Conservation (phyloP, 1,140 invertebrate species). For the Araneus ventricosus region DNA sequence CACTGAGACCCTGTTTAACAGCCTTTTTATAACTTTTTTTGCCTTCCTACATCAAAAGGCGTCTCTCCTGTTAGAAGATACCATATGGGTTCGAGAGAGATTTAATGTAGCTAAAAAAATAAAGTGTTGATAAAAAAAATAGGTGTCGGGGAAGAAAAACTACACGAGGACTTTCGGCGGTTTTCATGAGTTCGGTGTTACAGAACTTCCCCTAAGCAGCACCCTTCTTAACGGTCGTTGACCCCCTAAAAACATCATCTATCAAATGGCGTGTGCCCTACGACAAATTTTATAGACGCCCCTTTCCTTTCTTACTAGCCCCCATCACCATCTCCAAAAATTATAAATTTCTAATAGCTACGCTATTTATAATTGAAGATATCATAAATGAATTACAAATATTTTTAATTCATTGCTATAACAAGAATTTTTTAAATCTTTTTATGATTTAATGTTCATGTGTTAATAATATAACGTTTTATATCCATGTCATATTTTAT, state of each 20-base stretch:
- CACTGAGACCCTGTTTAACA: neutral
- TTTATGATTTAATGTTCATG: too few relatives aligned
- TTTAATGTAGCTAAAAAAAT: conserved; percentile 42
- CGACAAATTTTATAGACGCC: conserved; percentile 58
- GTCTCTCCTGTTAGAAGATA: conserved; percentile 24
- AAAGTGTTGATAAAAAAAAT: conserved; percentile 51
- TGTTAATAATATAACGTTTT: too few relatives aligned
- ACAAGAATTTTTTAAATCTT: too few relatives aligned
- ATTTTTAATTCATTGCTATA: neutral
- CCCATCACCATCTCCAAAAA: neutral
- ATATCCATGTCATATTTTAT: too few relatives aligned
- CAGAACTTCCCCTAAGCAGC: conserved; percentile 47
- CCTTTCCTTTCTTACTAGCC: neutral
- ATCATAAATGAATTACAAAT: too few relatives aligned
- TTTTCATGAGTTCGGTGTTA: conserved; percentile 59
- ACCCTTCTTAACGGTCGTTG: conserved; percentile 69
- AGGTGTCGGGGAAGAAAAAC: conserved; percentile 71
- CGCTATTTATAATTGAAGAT: neutral
- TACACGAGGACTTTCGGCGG: conserved; percentile 68
- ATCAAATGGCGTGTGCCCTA: conserved; percentile 58
- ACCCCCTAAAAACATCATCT: conserved; percentile 40
- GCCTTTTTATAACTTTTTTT: conserved; percentile 50
- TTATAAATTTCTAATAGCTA: neutral
- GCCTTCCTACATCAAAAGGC: neutral
- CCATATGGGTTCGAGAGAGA: conserved; percentile 54